Base-by-base conservation (phyloP, 2,113 vertebrate species). In the Ameiurus melas region DNA sequence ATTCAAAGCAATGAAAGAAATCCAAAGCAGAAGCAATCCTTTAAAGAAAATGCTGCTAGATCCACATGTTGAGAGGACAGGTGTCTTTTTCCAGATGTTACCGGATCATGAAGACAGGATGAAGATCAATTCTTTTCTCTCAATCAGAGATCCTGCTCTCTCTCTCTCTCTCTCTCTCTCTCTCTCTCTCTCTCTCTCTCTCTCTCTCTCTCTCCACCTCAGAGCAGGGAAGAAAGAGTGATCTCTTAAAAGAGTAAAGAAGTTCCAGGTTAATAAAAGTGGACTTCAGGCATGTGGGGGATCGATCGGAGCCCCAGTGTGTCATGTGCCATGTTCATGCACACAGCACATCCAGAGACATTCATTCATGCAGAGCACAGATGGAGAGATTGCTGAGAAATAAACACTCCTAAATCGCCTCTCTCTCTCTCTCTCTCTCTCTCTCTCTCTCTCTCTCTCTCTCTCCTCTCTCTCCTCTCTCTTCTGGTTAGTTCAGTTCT, bases 1-100 rank as follows among this genome's bases (percentile, higher is more conserved):
- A 83, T 43, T 71, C 36, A 83, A 16, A 58, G 66, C 53, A 58
- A 17, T 33, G 7, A 4, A 43, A 60, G 53, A 58, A 82, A 83
- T 87, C 53, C 70, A 53, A 53, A 86, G 6, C 1, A 30, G 13
- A 53, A 57, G 27, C 33, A 55, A 78, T 75, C 68, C 73, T 51
- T 43, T 53, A 62, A 47, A 79, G 19, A 47, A 77, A 53, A 66
- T 12, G 82, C 16, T n/a, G n/a, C 3, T 84, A 84, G 39, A 78
- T 88, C 87, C 87, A 84, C 58, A 39, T 77, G 58, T n/a, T 36
- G 75, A 64, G 13, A 22, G 77, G 87, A 70, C 84, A 90, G 84
- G 87, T 90, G 89, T 73, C 53, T 62, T 62, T 68, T 70, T 71
- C 84, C 30, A 84, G 75, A 19, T 88, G 77, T 12, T 20, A 84